Conservation (phyloP, 2,888 invertebrate genomes). For the Hololepta plana region DNA sequence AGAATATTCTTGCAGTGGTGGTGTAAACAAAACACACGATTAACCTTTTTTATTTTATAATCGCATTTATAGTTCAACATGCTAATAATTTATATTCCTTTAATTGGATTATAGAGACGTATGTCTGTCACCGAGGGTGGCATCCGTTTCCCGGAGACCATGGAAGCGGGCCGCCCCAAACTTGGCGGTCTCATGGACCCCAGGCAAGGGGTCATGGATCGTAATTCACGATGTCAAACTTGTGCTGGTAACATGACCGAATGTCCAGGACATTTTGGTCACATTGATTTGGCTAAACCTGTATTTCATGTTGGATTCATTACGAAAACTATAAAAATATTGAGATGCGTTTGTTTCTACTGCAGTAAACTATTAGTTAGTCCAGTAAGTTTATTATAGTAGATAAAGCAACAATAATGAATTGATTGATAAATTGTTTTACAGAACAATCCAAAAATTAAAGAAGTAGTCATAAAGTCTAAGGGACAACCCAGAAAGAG, state of each 20-base stretch:
- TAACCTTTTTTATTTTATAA: no score
- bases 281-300: slow-evolving; percentile 94
- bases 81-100: background rate
- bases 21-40: no score
- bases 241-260: slow-evolving; percentile 97
- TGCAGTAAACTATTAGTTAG: slow-evolving; percentile 95
- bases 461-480: slow-evolving; percentile 88
- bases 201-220: slow-evolving; percentile 91
- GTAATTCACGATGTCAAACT: slow-evolving; percentile 83
- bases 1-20: no score
- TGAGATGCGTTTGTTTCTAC: slow-evolving; percentile 98
- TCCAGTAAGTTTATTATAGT: slow-evolving; percentile 52
- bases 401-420: slow-evolving; percentile 1
- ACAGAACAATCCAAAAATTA: slow-evolving; percentile 61
- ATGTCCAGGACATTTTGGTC: slow-evolving; percentile 99
- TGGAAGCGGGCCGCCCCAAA: slow-evolving; percentile 97
- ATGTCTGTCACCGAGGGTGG: slow-evolving; percentile 98
- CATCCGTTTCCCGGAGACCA: slow-evolving; percentile 90
- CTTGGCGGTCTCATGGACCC: slow-evolving; percentile 98
- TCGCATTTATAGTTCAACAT: no score
- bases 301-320: slow-evolving; percentile 98
- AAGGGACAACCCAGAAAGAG: slow-evolving; percentile 93
- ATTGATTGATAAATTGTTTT: slow-evolving; percentile 1
- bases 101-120: slow-evolving; percentile 54
- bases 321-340: slow-evolving; percentile 88